Evolutionary conservation across 2,888 invertebrate species (phyloP), one percentile per base, ranked within the genome.

Genomic region (Nymphalis urticae): DNA sequence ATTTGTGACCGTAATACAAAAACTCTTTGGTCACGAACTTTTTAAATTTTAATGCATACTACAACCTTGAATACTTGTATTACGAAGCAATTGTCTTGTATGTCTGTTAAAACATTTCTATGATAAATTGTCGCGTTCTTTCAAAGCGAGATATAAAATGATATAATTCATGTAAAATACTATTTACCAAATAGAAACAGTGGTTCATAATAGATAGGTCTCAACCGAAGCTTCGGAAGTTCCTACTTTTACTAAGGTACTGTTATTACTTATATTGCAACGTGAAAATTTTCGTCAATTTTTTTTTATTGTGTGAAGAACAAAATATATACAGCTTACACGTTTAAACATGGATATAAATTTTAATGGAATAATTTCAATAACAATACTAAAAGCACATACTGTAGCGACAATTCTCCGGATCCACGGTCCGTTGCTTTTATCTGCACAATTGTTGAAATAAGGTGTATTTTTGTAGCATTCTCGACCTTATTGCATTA

Each of bases 1-100:
- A 70, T 81, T 53, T 79, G 78, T 76, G 75, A 80, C 79, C 78
- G 80, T 81, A 84, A 81, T 80, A 65, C 79, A 80, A 78, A 80
- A 87, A 85, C 78, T 81, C 77, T 72, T 71, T 68, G 82, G 83
- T 87, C 89, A 89, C 89, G 87, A 88, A 65, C 50, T 66, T 70
- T 69, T 54, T 61, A 50, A 54, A 76, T 80, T 79, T 80, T 81
- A 84, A 83, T 82, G 77, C 82, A 77, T 77, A 73, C 76, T 79
- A 75, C 78, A 76, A 79, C 85, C 84, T 87, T 85, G 82, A 73
- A 79, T 76, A 76, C 69, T 73, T 76, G 77, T 79, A 73, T 75
- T 76, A 76, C 63, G 54, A 63, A 17, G 48, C 58, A 9, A 66
- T 64, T 66, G 56, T 53, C 47, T 63, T 36, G n/a, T 63, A 19